Conservation (phyloP, 2,888 invertebrate species). For the Drosophila limbata region DNA sequence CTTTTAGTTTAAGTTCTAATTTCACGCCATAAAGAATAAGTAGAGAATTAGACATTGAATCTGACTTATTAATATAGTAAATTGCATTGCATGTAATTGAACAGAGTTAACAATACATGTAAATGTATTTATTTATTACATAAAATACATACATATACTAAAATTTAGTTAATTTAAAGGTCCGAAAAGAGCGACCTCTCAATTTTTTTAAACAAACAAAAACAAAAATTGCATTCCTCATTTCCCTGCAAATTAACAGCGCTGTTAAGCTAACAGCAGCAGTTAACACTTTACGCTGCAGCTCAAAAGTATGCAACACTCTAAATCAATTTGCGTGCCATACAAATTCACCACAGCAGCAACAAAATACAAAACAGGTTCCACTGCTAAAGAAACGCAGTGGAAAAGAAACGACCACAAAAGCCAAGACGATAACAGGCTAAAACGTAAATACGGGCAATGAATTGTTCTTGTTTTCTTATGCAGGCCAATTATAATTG, state of each 20-base stretch:
- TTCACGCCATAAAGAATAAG: neutral
- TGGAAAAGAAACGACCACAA: constrained; percentile 13
- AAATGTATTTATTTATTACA: too few relatives aligned
- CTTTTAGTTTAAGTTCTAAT: constrained; percentile 17
- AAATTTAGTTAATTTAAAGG: too few relatives aligned
- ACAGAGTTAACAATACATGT: too few relatives aligned
- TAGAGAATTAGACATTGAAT: neutral
- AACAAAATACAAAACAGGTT: constrained; percentile 17
- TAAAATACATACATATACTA: too few relatives aligned
- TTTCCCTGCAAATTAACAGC: constrained; percentile 6
- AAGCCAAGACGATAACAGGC: constrained; percentile 13
- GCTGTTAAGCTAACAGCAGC: constrained; percentile 6
- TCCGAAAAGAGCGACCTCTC: too few relatives aligned
- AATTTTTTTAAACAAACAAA: too few relatives aligned
- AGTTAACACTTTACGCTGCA: neutral
- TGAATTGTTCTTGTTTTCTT: neutral
- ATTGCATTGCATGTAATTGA: neutral
- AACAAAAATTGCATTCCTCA: neutral
- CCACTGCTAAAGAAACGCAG: constrained; percentile 16
- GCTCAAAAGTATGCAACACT: constrained; percentile 42
- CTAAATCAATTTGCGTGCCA: neutral
- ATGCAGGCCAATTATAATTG: constrained; percentile 23
- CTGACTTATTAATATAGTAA: neutral
- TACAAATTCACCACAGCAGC: constrained; percentile 5
- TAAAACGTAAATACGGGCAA: neutral